phyloP scores from a whole-genome alignment of 2,797 vertebrate species.

The Lacerta bilineata region DNA sequence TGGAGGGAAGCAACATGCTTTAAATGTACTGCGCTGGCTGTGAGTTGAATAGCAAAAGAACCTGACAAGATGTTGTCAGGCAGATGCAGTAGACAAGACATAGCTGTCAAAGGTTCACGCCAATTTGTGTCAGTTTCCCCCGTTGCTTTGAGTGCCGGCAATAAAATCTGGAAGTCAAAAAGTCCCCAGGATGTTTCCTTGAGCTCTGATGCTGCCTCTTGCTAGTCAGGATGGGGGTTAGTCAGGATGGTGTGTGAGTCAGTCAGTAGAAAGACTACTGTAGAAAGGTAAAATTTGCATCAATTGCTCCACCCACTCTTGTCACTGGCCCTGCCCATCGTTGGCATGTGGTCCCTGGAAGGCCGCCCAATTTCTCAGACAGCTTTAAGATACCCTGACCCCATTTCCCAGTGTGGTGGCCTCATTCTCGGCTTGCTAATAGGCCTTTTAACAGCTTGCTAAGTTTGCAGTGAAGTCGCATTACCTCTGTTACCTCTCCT shows the following conservation, averaged over 20 bases:
- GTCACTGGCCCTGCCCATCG: too few relatives aligned
- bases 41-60: neutral
- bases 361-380: too few relatives aligned
- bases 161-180: neutral
- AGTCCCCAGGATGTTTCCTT: neutral
- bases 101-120: neutral
- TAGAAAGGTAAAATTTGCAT: too few relatives aligned
- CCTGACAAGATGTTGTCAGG: neutral
- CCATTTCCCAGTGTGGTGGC: neutral
- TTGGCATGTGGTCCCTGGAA: too few relatives aligned
- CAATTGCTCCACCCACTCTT: too few relatives aligned
- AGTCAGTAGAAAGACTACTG: too few relatives aligned
- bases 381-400: neutral
- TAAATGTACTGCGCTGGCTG: too few relatives aligned
- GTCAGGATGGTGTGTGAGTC: too few relatives aligned
- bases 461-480: neutral
- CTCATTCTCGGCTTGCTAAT: neutral
- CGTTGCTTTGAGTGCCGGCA: neutral
- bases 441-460: neutral
- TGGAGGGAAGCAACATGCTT: too few relatives aligned
- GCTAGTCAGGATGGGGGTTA: too few relatives aligned
- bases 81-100: neutral
- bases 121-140: neutral
- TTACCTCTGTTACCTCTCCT: neutral
- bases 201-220: too few relatives aligned